Base-by-base conservation (phyloP, 2,888 invertebrate genomes). In the Lepidocyrtinus sp. region DNA sequence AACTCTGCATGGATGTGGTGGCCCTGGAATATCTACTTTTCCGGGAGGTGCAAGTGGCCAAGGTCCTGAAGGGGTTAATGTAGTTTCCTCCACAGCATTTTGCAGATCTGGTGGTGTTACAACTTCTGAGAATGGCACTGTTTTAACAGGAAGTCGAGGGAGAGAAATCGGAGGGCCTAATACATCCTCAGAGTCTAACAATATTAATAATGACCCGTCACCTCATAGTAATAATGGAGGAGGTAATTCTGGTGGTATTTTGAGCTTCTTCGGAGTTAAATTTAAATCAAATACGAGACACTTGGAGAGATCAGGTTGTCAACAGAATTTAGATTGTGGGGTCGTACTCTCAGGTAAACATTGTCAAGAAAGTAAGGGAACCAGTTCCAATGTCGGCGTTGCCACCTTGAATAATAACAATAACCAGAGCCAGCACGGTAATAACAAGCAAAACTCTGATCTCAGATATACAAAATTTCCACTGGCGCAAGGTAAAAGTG, bases 391-490 rank as follows among this genome's bases (percentile, higher is more conserved):
- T 36, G 36, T 36, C 5, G 36, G 36, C 5, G 26, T 26, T 25
- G 19, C n/a, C 59, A 65, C 9, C 59, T 24, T 61, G 55, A 77
- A 77, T 59, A 71, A 77, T 71, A 77, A 77, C 62, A 77, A 67
- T 61, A 77, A 62, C 26, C 61, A 61, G n/a, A n/a, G n/a, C n/a
- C n/a, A n/a, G n/a, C n/a, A n/a, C n/a, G n/a, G n/a, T 36, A 36
- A 12, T 36, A 36, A 36, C 36, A 36, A 36, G 36, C 36, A 36
- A 36, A 36, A 36, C 59, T 79, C 76, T 63, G 76, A 78, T 74
- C 73, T 74, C 63, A 81, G 85, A 22, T 86, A 86, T 65, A 86
- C 86, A 0, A 84, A 84, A 72, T 85, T 86, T 59, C 86, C 86
- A 0, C 59, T 86, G 45, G 69, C 78, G 9, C 63, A 69, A 22